Conservation (phyloP, 2,113 vertebrate species). For the Propithecus coquereli region DNA sequence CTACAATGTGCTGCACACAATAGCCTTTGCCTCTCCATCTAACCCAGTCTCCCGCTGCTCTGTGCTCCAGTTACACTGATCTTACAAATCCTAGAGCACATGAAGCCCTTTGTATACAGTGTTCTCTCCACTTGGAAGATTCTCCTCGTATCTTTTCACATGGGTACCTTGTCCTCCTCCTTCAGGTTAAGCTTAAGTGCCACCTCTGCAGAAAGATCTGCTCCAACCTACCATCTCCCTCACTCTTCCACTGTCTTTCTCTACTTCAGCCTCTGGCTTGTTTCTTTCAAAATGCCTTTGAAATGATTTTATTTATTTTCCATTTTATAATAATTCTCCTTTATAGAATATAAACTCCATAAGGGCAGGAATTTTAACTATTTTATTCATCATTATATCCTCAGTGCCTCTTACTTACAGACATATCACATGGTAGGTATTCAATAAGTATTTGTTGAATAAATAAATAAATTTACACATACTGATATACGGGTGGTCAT, state of each 20-base stretch:
- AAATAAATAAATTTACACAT: conserved; percentile 13
- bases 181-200: background rate
- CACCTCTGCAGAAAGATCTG: background rate
- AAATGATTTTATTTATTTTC: conserved; percentile 9
- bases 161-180: background rate
- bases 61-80: background rate
- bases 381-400: background rate
- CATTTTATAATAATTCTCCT: conserved; percentile 1
- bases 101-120: background rate
- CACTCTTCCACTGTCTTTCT: background rate
- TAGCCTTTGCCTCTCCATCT: background rate
- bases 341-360: background rate
- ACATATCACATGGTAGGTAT: background rate
- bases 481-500: background rate
- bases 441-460: background rate
- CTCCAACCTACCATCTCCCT: background rate
- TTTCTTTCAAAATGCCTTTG: background rate
- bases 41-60: background rate
- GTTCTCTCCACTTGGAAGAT: background rate
- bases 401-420: background rate
- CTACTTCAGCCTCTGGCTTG: background rate
- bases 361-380: background rate
- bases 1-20: background rate
- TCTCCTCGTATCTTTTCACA: background rate
- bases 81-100: background rate